Conservation (phyloP, 2,113 vertebrate species). For the Arizona elegans region DNA sequence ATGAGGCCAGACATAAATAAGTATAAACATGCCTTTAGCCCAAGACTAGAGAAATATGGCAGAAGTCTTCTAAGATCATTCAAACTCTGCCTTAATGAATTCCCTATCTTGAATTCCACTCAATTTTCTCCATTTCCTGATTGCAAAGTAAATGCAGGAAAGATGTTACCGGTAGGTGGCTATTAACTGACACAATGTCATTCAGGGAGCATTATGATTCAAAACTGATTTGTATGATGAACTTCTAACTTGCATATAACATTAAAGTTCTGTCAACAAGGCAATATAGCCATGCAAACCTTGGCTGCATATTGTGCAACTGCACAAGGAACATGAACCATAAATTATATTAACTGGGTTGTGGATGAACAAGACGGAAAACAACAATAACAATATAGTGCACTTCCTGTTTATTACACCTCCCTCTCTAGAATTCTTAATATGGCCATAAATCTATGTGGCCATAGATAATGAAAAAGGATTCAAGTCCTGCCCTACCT, state of each 20-base stretch:
- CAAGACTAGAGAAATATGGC: not conserved
- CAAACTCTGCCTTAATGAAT: not conserved
- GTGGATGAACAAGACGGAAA: not conserved
- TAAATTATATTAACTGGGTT: not conserved
- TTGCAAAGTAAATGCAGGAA: not conserved
- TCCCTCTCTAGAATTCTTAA: not conserved
- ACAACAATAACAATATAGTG: not conserved
- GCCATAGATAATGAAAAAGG: not conserved
- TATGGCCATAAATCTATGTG: not conserved
- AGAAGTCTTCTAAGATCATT: not conserved
- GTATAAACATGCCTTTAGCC: not conserved
- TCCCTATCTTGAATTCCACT: not conserved
- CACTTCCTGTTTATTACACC: not conserved
- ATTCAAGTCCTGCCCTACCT: not conserved
- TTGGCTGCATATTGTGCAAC: not conserved
- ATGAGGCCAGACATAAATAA: not conserved
- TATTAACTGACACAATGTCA: not conserved
- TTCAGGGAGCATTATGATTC: not conserved
- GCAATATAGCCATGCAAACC: not conserved
- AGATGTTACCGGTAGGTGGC: not conserved
- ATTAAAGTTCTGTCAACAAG: not conserved
- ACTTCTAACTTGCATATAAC: not conserved
- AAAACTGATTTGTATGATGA: not conserved
- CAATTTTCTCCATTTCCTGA: not conserved
- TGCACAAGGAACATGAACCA: not conserved